phyloP scores from a whole-genome alignment of 2,888 invertebrate species.

The Heliconius aoede region DNA sequence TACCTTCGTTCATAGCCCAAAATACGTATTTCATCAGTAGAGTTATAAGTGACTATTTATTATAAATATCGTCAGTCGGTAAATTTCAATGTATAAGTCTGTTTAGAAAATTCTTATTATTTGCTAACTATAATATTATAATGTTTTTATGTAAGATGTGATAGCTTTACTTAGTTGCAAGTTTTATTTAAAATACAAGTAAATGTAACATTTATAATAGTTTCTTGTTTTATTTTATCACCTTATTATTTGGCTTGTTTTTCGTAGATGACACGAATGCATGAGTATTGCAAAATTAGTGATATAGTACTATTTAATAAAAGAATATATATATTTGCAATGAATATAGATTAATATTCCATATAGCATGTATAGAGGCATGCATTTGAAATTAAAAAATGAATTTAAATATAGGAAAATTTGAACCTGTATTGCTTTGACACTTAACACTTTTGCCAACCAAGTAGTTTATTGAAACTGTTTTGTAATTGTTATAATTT shows the following conservation, averaged over 20 bases:
- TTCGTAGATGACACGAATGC: constrained; percentile 61
- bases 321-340: not conserved
- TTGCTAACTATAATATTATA: constrained; percentile 69
- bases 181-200: constrained; percentile 78
- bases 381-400: not conserved
- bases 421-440: not conserved
- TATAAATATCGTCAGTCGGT: constrained; percentile 53
- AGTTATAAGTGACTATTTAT: constrained; percentile 72
- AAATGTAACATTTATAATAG: constrained; percentile 73
- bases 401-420: not conserved
- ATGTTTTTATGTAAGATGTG: constrained; percentile 75
- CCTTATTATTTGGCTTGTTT: constrained; percentile 64
- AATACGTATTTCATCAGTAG: constrained; percentile 53
- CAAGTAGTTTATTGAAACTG: not conserved
- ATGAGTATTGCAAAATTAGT: constrained; percentile 53
- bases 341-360: not conserved
- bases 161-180: constrained; percentile 82
- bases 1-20: constrained; percentile 59
- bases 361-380: constrained; percentile 11
- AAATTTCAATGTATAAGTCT: constrained; percentile 70
- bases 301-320: not conserved
- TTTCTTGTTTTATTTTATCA: constrained; percentile 75
- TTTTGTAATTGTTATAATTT: not conserved
- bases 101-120: constrained; percentile 72
- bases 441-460: not conserved